Conservation (phyloP, 2,113 vertebrate genomes). For the Ginglymostoma cirratum region DNA sequence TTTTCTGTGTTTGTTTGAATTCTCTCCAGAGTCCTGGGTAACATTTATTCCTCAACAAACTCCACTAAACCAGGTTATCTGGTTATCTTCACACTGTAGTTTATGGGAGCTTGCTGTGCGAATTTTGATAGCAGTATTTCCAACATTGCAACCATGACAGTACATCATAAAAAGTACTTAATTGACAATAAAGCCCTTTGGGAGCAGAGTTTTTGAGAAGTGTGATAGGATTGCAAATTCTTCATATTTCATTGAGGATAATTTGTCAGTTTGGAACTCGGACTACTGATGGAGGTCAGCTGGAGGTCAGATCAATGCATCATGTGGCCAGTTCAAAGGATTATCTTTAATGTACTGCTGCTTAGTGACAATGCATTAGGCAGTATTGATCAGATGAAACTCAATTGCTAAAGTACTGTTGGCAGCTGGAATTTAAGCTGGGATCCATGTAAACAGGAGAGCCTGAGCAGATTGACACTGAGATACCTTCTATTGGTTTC, state of each 20-base stretch:
- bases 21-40: background rate
- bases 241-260: background rate
- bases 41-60: background rate
- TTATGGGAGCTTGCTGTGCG: background rate
- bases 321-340: background rate
- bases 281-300: background rate
- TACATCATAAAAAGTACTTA: background rate
- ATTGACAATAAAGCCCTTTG: background rate
- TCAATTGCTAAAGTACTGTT: conserved; percentile 11
- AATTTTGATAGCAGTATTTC: background rate
- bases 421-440: background rate
- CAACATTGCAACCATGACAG: background rate
- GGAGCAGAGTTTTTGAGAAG: background rate
- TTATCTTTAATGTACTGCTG: conserved; percentile 14
- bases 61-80: background rate
- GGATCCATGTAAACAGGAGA: background rate
- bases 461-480: background rate
- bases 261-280: background rate
- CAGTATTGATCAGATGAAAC: background rate
- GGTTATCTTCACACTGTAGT: background rate
- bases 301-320: conserved; percentile 10
- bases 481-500: background rate
- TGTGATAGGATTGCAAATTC: background rate
- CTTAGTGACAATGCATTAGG: background rate
- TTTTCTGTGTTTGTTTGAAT: too few species aligned